Evolutionary conservation across 2,888 invertebrate genomes (phyloP).

Genomic region (Coecobrya sp.): DNA sequence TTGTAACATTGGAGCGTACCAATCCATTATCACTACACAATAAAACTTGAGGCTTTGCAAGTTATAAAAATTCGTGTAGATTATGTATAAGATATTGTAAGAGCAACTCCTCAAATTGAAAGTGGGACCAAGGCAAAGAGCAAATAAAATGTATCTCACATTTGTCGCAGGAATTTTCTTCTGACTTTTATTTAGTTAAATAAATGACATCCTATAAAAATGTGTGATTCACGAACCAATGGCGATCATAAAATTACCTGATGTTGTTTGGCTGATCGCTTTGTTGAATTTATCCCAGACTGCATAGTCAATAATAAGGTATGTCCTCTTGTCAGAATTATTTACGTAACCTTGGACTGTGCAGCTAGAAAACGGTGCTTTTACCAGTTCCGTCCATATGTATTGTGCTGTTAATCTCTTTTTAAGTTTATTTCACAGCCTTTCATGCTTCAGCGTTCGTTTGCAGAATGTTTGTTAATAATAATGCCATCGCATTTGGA

Average conservation of each 20-base stretch:
- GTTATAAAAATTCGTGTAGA: background rate
- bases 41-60: background rate
- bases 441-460: too few relatives aligned
- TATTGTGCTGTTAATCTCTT: background rate
- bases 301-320: background rate
- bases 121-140: slow-evolving; percentile 29
- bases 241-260: slow-evolving; percentile 1
- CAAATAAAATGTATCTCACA: background rate
- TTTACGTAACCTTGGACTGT: slow-evolving; percentile 8
- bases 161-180: slow-evolving; percentile 11
- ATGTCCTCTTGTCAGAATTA: background rate
- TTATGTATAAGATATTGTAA: background rate
- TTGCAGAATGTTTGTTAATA: too few relatives aligned
- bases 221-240: background rate
- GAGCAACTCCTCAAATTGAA: background rate
- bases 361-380: background rate
- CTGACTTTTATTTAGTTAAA: background rate
- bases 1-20: background rate
- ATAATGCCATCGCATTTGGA: too few relatives aligned
- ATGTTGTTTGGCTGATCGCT: background rate
- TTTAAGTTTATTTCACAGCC: background rate
- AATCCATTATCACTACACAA: background rate
- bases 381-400: background rate
- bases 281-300: background rate
- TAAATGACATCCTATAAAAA: slow-evolving; percentile 32